Evolutionary conservation across 2,113 vertebrate genomes (phyloP).

Genomic region (Rhea americana): DNA sequence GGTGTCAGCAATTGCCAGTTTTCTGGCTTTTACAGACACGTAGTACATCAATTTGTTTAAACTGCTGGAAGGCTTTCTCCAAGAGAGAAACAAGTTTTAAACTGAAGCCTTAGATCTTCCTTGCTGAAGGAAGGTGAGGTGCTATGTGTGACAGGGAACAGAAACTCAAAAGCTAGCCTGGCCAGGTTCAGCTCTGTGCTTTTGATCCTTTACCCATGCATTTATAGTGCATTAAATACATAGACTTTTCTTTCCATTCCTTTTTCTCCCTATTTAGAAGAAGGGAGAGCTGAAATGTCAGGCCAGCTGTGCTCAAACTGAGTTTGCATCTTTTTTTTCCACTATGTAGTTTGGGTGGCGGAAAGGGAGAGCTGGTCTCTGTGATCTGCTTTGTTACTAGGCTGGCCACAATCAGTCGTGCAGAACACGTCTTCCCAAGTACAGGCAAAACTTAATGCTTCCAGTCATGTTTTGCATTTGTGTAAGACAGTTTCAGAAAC

Average conservation of each 20-base stretch:
- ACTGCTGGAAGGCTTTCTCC: not conserved
- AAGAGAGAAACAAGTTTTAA: not conserved
- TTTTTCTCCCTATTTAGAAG: not conserved
- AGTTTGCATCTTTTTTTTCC: fast-evolving
- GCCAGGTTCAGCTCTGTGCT: not conserved
- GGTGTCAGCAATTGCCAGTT: not conserved
- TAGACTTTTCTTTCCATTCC: not conserved
- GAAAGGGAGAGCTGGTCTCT: not conserved
- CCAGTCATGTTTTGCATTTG: not conserved
- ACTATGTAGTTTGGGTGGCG: not conserved
- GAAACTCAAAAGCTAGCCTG: fast-evolving
- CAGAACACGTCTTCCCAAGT: not conserved
- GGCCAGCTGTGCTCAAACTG: not conserved
- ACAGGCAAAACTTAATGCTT: not conserved
- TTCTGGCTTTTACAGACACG: not conserved
- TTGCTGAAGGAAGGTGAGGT: not conserved
- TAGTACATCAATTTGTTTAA: fast-evolving
- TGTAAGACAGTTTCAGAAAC: not conserved
- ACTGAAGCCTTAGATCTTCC: not conserved
- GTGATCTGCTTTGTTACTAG: not conserved
- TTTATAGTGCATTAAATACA: not conserved
- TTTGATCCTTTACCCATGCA: fast-evolving
- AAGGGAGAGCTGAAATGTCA: not conserved
- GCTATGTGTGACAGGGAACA: not conserved
- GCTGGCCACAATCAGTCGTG: not conserved